phyloP scores from a whole-genome alignment of 2,113 vertebrate genomes.

The Limanda limanda region DNA sequence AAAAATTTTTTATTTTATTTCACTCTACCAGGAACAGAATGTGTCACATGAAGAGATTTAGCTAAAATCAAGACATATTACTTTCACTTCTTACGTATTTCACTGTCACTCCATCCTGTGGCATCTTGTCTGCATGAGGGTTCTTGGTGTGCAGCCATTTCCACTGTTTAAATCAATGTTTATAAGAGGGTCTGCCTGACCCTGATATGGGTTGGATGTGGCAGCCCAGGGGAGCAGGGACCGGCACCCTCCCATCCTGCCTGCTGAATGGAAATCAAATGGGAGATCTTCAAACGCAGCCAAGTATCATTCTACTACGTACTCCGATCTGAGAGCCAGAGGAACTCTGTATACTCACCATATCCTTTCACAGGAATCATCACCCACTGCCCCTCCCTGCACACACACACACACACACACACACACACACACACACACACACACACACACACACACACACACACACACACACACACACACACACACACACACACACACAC shows the following conservation, averaged over 20 bases:
- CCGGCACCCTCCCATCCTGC: conserved; percentile 83
- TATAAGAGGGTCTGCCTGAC: conserved; percentile 73
- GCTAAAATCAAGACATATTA: neutral
- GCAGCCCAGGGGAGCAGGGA: conserved; percentile 64
- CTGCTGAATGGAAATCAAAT: conserved; percentile 76
- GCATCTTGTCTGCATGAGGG: conserved; percentile 24
- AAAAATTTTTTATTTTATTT: neutral
- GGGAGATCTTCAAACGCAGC: conserved; percentile 75
- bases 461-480: too few species aligned
- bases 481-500: too few species aligned
- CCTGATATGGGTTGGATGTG: conserved; percentile 70
- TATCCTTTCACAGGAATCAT: conserved; percentile 58
- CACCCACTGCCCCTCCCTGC: neutral
- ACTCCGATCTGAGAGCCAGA: conserved; percentile 42
- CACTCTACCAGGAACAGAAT: conserved; percentile 1
- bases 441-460: too few species aligned
- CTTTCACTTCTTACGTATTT: neutral
- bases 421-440: too few species aligned
- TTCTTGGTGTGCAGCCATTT: conserved; percentile 46
- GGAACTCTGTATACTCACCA: conserved; percentile 49
- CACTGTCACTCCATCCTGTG: conserved; percentile 23
- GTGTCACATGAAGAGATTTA: neutral
- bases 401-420: too few species aligned
- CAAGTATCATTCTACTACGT: conserved; percentile 44
- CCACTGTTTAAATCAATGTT: conserved; percentile 74